Evolutionary conservation across 2,888 invertebrate species (phyloP).

Genomic region (Drosophila demipolita): DNA sequence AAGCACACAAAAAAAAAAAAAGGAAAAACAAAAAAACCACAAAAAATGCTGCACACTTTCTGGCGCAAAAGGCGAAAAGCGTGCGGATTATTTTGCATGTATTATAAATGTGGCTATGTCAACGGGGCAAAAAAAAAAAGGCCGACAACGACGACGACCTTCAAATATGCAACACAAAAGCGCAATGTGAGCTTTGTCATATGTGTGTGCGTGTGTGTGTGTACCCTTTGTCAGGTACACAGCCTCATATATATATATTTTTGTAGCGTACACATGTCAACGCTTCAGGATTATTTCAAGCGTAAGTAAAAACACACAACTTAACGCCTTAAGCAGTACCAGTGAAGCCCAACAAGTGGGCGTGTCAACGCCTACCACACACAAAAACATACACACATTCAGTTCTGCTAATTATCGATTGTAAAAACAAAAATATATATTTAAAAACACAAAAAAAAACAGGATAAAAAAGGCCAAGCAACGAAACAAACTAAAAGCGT

Average conservation of each 20-base stretch:
- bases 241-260: slow-evolving; percentile 35
- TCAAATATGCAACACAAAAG: slow-evolving; percentile 48
- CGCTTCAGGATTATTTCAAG: slow-evolving; percentile 42
- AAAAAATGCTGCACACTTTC: slow-evolving; percentile 36
- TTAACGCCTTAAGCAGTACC: slow-evolving; percentile 41
- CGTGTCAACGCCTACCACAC: slow-evolving; percentile 36
- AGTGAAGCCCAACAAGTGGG: slow-evolving; percentile 59
- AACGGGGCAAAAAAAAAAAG: background rate
- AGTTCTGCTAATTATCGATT: slow-evolving; percentile 2
- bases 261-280: slow-evolving; percentile 38
- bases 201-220: slow-evolving; percentile 5
- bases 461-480: background rate
- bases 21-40: slow-evolving; percentile 1
- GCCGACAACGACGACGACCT: slow-evolving; percentile 28
- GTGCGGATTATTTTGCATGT: slow-evolving; percentile 37
- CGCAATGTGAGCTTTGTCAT: slow-evolving; percentile 31
- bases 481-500: background rate
- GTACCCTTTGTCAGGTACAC: slow-evolving; percentile 12
- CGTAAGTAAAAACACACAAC: slow-evolving; percentile 19
- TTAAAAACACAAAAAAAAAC: background rate
- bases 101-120: slow-evolving; percentile 10
- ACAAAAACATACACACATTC: slow-evolving; percentile 9
- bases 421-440: background rate
- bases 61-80: slow-evolving; percentile 35
- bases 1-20: slow-evolving; percentile 17